Base-by-base conservation (phyloP, 2,797 vertebrate species). In the Myoxocephalus aenaeus region DNA sequence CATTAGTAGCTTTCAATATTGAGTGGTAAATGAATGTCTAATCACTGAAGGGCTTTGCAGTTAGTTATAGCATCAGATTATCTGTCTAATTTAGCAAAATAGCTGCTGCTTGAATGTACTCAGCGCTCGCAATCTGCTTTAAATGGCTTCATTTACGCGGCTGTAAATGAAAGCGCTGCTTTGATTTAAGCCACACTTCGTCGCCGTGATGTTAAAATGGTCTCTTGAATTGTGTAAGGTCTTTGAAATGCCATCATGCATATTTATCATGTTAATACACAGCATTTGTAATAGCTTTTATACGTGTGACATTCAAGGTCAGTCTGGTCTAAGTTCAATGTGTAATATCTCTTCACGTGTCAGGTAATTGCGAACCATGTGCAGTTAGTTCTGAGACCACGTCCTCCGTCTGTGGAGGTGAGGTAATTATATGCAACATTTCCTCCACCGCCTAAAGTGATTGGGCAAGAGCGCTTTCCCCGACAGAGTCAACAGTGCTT, bases 41-140 rank as follows among this genome's bases (percentile, higher is more conserved):
- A 67, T 83, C 73, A 69, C 58, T 62, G 62, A 77, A 53, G 46
- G 77, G 82, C 78, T 77, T 61, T 71, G 77, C 36, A 75, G 70
- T 83, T 74, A 80, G 64, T 85, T 65, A 75, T 62, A 69, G 56
- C 67, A 65, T 63, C 66, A 53, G 73, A 81, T 70, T 79, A 77
- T 86, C 79, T 75, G 56, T 62, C 61, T 83, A 77, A 82, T 73
- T 69, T 46, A 76, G 74, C 67, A 69, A 86, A 88, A 85, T 67
- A 80, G 75, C 72, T 62, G 68, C 71, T 53, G 76, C 66, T 72
- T 76, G 9, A 78, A 86, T 54, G 65, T 73, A 25, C 64, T 46
- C 67, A 5, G 67, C 75, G 48, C 64, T 75, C 50, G 20, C 64
- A 79, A n/a, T 34, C 65, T 36, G 75, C 59, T 77, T 79, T 74